Percentiles rank a stretch among this genome's conserved stretches.
phyloP scores from a whole-genome alignment of 2,797 vertebrate genomes.

The Typhlichthys eigenmanni region DNA sequence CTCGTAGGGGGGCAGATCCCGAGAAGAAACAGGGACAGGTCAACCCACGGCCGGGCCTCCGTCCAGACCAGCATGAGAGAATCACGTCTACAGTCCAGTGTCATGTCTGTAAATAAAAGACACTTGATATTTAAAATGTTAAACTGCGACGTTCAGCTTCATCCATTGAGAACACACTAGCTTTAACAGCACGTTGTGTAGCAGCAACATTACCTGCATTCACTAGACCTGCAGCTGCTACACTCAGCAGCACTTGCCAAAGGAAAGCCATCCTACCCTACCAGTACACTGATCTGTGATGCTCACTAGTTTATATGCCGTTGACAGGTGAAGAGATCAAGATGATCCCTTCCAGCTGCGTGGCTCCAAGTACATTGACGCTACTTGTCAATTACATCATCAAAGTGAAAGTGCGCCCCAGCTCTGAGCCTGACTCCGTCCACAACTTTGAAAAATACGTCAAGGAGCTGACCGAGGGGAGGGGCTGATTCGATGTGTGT shows the following conservation, averaged over 20 bases:
- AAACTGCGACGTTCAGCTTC: neutral
- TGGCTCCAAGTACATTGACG: constrained; percentile 21
- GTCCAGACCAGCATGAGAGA: constrained; percentile 67
- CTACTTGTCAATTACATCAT: constrained; percentile 9
- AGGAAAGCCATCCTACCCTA: constrained; percentile 56
- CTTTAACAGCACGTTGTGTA: neutral
- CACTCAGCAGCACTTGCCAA: constrained; percentile 28
- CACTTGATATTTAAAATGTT: neutral
- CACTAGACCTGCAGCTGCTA: constrained; percentile 25
- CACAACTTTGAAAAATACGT: no score
- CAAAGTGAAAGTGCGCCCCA: no score
- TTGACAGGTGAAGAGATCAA: constrained; percentile 25
- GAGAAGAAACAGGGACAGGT: constrained; percentile 56
- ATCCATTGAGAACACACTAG: no score
- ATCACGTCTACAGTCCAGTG: constrained; percentile 62
- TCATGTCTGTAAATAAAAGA: constrained; percentile 47
- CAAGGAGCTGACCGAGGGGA: no score
- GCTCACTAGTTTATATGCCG: constrained; percentile 22
- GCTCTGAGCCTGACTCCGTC: no score
- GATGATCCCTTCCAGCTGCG: constrained; percentile 55
- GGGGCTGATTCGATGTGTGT: no score
- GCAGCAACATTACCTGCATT: constrained; percentile 59
- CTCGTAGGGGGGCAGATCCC: constrained; percentile 67
- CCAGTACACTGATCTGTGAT: neutral
- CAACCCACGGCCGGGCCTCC: constrained; percentile 34